phyloP scores from a whole-genome alignment of 2,888 invertebrate genomes.

The Cinara cedri region DNA sequence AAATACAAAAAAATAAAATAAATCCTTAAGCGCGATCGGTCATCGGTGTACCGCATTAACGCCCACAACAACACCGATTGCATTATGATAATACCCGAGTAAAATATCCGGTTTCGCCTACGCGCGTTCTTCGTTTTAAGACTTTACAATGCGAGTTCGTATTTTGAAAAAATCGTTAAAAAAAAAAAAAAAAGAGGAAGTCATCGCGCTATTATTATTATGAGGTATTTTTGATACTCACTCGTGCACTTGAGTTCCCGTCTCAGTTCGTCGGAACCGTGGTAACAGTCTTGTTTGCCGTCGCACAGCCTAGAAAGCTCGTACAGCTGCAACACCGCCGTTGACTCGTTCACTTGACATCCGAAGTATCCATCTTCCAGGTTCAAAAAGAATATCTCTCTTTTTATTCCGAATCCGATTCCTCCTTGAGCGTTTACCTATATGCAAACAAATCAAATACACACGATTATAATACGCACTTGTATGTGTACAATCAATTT shows the following conservation, averaged over 20 bases:
- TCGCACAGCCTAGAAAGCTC: slow-evolving; percentile 94
- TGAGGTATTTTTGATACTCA: slow-evolving; percentile 69
- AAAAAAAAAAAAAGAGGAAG: not conserved
- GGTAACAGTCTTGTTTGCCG: slow-evolving; percentile 86
- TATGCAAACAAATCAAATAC: slow-evolving; percentile 37
- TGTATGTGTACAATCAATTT: not conserved
- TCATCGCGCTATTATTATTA: too few relatives aligned
- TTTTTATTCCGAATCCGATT: slow-evolving; percentile 80
- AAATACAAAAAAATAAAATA: not conserved
- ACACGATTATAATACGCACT: not conserved
- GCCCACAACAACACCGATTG: too few relatives aligned
- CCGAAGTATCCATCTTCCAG: slow-evolving; percentile 97
- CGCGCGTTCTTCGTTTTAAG: not conserved
- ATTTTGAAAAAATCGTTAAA: not conserved
- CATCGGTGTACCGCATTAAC: not conserved
- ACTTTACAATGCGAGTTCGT: not conserved
- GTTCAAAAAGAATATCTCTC: slow-evolving; percentile 95
- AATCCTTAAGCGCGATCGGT: not conserved
- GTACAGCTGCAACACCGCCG: slow-evolving; percentile 91
- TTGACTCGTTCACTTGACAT: slow-evolving; percentile 95
- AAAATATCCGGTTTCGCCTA: slow-evolving; percentile 31
- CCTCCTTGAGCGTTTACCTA: slow-evolving; percentile 60
- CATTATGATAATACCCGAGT: not conserved
- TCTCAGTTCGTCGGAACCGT: slow-evolving; percentile 88
- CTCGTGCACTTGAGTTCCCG: slow-evolving; percentile 92